Base-by-base conservation (phyloP, 2,888 invertebrate species). In the Apoderus coryli region DNA sequence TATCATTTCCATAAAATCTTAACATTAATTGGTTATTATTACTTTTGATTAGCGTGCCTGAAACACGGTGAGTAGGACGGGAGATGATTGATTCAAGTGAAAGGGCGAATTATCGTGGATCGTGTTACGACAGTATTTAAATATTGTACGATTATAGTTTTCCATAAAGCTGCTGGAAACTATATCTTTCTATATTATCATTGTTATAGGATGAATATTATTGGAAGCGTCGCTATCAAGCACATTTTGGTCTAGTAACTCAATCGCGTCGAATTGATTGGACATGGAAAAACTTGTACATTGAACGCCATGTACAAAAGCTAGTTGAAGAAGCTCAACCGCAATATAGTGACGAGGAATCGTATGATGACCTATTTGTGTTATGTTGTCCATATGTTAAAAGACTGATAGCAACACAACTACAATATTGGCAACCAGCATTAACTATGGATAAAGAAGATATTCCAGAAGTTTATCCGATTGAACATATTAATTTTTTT, bases 401-500 rank as follows among this genome's bases (percentile, higher is more conserved):
- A 34, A 60, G 60, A 32, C 45, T 72, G 32, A 46, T 54, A 7
- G 47, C 71, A 6, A 64, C 60, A 10, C 64, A 72, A 46, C 46
- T 72, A 15, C 65, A 64, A 53, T 57, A 63, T 14, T 63, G 65
- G 45, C 60, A 62, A 22, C 66, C 67, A 23, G 69, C 68, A 0
- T 43, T 48, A 4, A 63, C 48, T 2, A 48, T 49, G 41, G 51
- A 54, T 3, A 43, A 48, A 23, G 55, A 58, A 9, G 60, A 61
- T 33, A 46, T 52, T 13, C 54, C 56, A 1, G 53, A 57, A 23
- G 49, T 56, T 2, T 55, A 50, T 29, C 52, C 59, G 0, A 50
- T 53, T 14, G 64, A 72, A 37, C 75, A 76, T 40, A 66, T 76
- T 22, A 68, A 69, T 5, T 53, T 76, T 26, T 60, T 63, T 34